Evolutionary conservation across 2,113 vertebrate genomes (phyloP).

Genomic region (Myotis lucifugus): DNA sequence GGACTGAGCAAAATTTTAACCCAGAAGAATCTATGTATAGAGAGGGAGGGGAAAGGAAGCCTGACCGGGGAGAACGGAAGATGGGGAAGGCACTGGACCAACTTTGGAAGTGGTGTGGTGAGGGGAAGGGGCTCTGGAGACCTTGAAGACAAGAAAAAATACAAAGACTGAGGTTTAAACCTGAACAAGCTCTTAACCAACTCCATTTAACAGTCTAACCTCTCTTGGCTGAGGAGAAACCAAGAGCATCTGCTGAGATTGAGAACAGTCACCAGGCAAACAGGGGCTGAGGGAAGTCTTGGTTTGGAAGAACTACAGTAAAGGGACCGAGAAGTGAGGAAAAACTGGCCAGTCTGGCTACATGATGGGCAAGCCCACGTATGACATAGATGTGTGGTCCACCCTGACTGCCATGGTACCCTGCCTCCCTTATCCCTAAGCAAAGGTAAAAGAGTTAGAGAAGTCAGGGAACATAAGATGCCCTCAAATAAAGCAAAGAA

Average conservation of each 20-base stretch:
- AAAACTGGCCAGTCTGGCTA: neutral
- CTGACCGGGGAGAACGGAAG: no score
- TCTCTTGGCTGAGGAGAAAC: neutral
- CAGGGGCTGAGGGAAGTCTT: neutral
- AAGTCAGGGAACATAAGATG: neutral
- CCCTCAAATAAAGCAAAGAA: neutral
- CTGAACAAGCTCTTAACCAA: neutral
- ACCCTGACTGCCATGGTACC: neutral
- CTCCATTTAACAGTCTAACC: neutral
- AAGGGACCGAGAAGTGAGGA: neutral
- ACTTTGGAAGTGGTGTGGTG: neutral
- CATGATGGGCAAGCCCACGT: neutral
- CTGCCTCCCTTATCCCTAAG: neutral
- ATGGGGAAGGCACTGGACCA: neutral
- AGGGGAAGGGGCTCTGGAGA: neutral
- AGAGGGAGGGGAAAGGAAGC: neutral
- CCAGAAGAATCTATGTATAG: neutral
- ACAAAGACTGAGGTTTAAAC: neutral
- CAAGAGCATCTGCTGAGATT: neutral
- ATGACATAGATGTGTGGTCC: accelerated
- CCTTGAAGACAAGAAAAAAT: neutral
- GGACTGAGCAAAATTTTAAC: neutral
- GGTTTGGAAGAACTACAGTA: neutral
- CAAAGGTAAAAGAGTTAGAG: neutral
- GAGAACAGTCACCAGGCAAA: neutral